Evolutionary conservation across 2,113 vertebrate species (phyloP).

Genomic region (Colius striatus): DNA sequence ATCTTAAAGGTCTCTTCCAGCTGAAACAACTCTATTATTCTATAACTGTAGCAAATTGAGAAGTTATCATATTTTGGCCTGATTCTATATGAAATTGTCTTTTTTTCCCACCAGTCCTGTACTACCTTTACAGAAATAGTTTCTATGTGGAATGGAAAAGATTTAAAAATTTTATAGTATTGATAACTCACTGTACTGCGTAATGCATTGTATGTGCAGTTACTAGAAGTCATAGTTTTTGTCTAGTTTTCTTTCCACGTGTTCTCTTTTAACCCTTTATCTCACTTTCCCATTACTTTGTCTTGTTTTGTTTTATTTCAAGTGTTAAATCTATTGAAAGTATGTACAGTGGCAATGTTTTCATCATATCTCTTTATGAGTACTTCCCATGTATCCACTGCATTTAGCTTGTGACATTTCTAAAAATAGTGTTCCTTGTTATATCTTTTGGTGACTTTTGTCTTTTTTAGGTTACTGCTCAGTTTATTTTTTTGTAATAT

Average conservation of each 20-base stretch:
- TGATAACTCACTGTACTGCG: neutral
- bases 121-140: neutral
- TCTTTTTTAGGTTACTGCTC: too few relatives aligned
- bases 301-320: neutral
- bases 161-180: neutral
- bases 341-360: neutral
- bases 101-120: neutral
- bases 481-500: neutral
- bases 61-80: neutral
- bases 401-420: neutral
- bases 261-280: neutral
- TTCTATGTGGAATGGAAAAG: neutral
- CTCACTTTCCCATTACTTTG: neutral
- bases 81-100: neutral
- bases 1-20: too few relatives aligned
- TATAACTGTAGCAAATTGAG: neutral
- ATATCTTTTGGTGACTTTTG: neutral
- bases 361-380: neutral
- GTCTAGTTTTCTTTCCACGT: neutral
- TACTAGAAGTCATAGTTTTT: neutral
- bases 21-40: too few relatives aligned
- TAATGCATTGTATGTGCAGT: neutral
- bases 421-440: neutral
- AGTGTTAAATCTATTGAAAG: neutral
- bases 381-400: neutral